Evolutionary conservation across 2,797 vertebrate genomes (phyloP).

Genomic region (Morus bassanus): DNA sequence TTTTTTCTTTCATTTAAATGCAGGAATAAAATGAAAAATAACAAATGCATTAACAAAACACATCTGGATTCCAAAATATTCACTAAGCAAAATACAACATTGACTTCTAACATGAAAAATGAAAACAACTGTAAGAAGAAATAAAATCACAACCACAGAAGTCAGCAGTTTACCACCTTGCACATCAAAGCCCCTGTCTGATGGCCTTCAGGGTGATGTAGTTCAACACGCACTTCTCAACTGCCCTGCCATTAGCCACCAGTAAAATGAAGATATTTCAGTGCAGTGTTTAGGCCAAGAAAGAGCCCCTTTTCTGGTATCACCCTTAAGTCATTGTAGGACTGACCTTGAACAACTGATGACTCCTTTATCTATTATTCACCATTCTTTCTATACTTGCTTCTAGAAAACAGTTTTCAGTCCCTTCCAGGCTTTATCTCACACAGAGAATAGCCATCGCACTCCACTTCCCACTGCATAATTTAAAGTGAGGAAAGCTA

Average conservation of each 20-base stretch:
- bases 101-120: neutral
- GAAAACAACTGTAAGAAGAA: neutral
- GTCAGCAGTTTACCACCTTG: neutral
- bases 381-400: neutral
- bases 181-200: neutral
- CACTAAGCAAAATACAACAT: neutral
- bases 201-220: neutral
- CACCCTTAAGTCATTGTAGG: neutral
- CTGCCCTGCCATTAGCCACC: neutral
- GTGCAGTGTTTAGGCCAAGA: neutral
- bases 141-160: neutral
- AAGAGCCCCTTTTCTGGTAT: neutral
- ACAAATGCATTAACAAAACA: neutral
- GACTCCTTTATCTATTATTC: neutral
- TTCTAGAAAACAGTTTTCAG: neutral
- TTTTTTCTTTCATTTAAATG: neutral
- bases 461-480: neutral
- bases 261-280: neutral
- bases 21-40: neutral
- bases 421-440: neutral
- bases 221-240: neutral
- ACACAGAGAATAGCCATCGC: neutral
- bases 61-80: neutral
- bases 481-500: slow-evolving; percentile 5
- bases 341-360: neutral